A percentile compares a stretch with the other conserved stretches of the same genome.
These are phyloP conservation scores for Holocentrus rufus DNA, from an alignment of 2,797 vertebrate genomes.

Conservation along the genomic window DNA sequence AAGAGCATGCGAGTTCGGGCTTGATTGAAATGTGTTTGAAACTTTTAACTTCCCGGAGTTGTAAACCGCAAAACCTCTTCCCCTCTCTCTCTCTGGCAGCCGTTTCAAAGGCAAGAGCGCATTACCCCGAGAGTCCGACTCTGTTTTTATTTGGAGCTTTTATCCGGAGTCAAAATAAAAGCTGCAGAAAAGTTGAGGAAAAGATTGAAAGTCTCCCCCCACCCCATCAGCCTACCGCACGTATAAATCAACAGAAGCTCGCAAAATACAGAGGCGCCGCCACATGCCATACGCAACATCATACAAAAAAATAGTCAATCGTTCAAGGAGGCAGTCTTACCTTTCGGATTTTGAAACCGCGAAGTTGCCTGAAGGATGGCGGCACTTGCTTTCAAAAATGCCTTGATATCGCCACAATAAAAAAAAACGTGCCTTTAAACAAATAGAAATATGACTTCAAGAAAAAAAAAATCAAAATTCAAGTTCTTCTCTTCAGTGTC, in stretches of 20 bases:
- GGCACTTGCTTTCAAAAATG: constrained; percentile 40
- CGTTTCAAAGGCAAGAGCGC: constrained; percentile 74
- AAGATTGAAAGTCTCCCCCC: neutral
- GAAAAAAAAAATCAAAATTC: constrained; percentile 42
- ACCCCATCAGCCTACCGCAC: neutral
- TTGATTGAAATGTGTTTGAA: constrained; percentile 78
- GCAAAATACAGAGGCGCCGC: constrained; percentile 5
- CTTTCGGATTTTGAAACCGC: constrained; percentile 49
- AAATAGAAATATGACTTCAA: constrained; percentile 24
- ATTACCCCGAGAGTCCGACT: constrained; percentile 61
- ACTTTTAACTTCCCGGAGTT: constrained; percentile 80
- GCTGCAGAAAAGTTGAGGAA: constrained; percentile 35
- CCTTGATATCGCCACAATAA: constrained; percentile 45
- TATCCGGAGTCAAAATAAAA: constrained; percentile 14
- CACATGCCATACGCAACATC: neutral
- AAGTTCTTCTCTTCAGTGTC: constrained; percentile 72
- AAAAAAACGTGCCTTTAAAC: constrained; percentile 44
- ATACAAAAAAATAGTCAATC: neutral
- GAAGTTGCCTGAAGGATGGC: constrained; percentile 52
- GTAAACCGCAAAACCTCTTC: constrained; percentile 74
- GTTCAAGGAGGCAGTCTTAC: constrained; percentile 62
- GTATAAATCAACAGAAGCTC: constrained; percentile 2
- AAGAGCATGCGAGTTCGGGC: constrained; percentile 70
- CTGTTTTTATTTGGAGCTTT: constrained; percentile 44
- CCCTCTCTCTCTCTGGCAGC: constrained; percentile 56